phyloP scores from a whole-genome alignment of 2,797 vertebrate species.

The Darevskia mixta region DNA sequence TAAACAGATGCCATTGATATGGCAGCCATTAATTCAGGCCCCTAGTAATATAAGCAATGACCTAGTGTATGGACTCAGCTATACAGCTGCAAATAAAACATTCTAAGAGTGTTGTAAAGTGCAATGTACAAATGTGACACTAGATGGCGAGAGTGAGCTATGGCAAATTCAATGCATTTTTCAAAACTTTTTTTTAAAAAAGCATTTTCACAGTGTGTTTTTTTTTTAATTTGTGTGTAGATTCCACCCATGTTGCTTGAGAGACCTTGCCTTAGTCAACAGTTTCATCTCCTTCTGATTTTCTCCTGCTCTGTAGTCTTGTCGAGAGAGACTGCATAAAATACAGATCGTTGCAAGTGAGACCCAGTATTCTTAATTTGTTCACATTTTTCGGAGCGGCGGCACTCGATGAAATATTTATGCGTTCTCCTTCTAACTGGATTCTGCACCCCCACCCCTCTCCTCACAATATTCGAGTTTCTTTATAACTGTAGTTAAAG shows the following conservation, averaged over 20 bases:
- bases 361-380: conserved; percentile 65
- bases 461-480: conserved; percentile 35
- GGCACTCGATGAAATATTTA: conserved; percentile 71
- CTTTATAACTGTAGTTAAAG: conserved; percentile 55
- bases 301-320: conserved; percentile 42
- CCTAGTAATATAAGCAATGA: too few relatives aligned
- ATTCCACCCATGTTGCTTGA: too few relatives aligned
- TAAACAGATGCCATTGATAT: background rate
- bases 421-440: conserved; percentile 56
- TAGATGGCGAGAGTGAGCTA: too few relatives aligned
- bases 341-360: conserved; percentile 57
- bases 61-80: too few relatives aligned
- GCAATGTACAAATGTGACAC: too few relatives aligned
- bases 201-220: too few relatives aligned
- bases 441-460: background rate
- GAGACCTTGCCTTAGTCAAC: conserved; percentile 48
- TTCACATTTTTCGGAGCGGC: conserved; percentile 64
- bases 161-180: too few relatives aligned
- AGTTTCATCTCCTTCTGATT: conserved; percentile 63
- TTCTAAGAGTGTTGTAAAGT: too few relatives aligned
- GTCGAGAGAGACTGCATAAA: conserved; percentile 67
- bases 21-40: background rate
- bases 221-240: too few relatives aligned
- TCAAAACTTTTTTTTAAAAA: too few relatives aligned
- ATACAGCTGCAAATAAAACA: too few relatives aligned